Evolutionary conservation across 2,113 vertebrate genomes (phyloP).

Genomic region (Oncorhynchus kisutch): DNA sequence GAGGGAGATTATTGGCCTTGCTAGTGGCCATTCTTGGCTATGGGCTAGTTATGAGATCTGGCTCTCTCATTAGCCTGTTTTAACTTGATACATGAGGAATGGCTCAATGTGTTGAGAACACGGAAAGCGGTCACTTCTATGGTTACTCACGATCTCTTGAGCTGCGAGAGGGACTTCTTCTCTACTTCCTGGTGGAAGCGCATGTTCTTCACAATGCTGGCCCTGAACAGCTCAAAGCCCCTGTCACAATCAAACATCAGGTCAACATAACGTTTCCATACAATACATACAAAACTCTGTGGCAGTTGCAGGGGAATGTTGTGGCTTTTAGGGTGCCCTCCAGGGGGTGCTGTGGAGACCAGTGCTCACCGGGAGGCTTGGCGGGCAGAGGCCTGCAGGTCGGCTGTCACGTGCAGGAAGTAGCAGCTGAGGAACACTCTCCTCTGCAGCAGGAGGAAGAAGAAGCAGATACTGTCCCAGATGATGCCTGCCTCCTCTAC

Average conservation of each 20-base stretch:
- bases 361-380: conserved; percentile 85
- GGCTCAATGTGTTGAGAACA: background rate
- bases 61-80: background rate
- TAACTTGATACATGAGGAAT: background rate
- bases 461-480: conserved; percentile 94
- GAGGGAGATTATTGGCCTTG: background rate
- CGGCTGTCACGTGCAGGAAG: conserved; percentile 81
- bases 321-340: background rate
- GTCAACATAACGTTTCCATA: background rate
- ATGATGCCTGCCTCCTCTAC: conserved; percentile 92
- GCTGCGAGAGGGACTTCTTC: conserved; percentile 83
- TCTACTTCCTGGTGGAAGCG: conserved; percentile 75
- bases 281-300: background rate
- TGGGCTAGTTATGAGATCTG: background rate
- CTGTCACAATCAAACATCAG: conserved; percentile 57
- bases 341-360: conserved; percentile 4
- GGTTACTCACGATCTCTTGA: conserved; percentile 93
- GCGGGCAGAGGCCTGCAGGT: conserved; percentile 83
- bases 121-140: background rate
- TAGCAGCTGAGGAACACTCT: conserved; percentile 92
- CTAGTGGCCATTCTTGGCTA: background rate
- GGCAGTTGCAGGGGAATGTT: too few relatives aligned
- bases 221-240: conserved; percentile 86
- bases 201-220: conserved; percentile 86
- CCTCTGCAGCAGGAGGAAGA: conserved; percentile 91